Evolutionary conservation across 53 echinoderm and acorn worm genomes (phyloP), one percentile per base, ranked within the genome.

Genomic region (Paracentrotus lividus): DNA sequence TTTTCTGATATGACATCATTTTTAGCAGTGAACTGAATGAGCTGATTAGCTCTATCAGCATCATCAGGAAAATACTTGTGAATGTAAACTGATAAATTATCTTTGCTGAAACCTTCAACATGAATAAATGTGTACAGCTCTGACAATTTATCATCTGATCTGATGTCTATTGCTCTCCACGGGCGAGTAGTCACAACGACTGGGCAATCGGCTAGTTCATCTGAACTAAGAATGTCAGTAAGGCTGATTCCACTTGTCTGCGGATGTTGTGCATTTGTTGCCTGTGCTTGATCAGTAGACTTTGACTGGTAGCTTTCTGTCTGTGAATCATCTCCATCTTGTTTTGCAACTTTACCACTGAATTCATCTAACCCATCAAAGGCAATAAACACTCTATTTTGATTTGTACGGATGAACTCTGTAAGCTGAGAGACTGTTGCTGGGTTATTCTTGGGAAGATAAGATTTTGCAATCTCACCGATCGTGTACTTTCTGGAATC

Each of bases 341-440:
- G 6, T 4, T 61, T 61, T 49, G 49, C 10, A 23, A n/a, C 61
- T 61, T 61, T 61, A 23, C 61, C 21, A 14, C 23, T 27, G 51
- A 52, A 51, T 26, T 85, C 85, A 53, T 52, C 85, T 26, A 52
- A 4, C 8, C 53, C 85, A 53, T 85, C 85, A 85, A 14, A 52
- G 5, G 15, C 26, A 29, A 85, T 31, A n/a, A 85, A 31, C 1
- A 85, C 85, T 31, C 29, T 85, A 15, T 53, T 54, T 8, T 53
- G 85, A 52, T 85, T 85, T n/a, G 53, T 7, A 5, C n/a, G 85
- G 51, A 85, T 85, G 15, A 53, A 85, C 53, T 85, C n/a, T n/a
- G n/a, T 0, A 18, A 51, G 24, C n/a, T 52, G 85, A 29, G 26
- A 12, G 5, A 47, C 14, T n/a, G 45, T 44, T 43, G 42, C 49